A percentile compares a stretch with the other conserved stretches of the same genome.
Evolutionary conservation across 1,140 invertebrate species (phyloP).

Genomic region (Philaenus spumarius): DNA sequence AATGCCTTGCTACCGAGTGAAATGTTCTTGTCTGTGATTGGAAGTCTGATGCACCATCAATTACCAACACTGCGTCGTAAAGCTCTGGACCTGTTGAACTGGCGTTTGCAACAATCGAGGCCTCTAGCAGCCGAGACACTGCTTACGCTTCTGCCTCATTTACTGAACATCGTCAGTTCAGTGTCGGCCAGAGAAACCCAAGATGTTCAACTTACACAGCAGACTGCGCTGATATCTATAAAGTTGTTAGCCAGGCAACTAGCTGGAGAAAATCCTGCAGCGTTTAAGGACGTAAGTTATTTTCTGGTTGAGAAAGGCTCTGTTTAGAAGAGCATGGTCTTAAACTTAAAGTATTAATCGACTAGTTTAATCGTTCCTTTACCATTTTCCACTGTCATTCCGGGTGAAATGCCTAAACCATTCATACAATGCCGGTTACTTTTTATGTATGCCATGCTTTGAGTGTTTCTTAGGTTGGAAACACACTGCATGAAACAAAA

Average conservation of each 20-base stretch:
- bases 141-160: slow-evolving; percentile 48
- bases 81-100: slow-evolving; percentile 75
- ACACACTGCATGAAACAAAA: no score
- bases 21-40: slow-evolving; percentile 69
- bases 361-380: no score
- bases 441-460: no score
- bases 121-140: slow-evolving; percentile 41
- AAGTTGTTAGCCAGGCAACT: slow-evolving; percentile 70
- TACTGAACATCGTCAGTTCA: slow-evolving; percentile 54
- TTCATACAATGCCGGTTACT: no score
- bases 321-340: no score
- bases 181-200: slow-evolving; percentile 35
- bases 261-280: slow-evolving; percentile 51
- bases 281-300: slow-evolving; percentile 52
- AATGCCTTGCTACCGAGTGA: slow-evolving; percentile 69
- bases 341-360: no score
- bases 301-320: no score
- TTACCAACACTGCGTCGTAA: slow-evolving; percentile 64
- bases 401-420: no score
- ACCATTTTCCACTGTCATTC: no score
- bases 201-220: slow-evolving; percentile 53
- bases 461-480: no score
- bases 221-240: slow-evolving; percentile 70
- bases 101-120: slow-evolving; percentile 58
- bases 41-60: slow-evolving; percentile 60